These are phyloP conservation scores for Adineta ricciae DNA, from an alignment of 2,888 invertebrate species.

Conservation along the genomic window DNA sequence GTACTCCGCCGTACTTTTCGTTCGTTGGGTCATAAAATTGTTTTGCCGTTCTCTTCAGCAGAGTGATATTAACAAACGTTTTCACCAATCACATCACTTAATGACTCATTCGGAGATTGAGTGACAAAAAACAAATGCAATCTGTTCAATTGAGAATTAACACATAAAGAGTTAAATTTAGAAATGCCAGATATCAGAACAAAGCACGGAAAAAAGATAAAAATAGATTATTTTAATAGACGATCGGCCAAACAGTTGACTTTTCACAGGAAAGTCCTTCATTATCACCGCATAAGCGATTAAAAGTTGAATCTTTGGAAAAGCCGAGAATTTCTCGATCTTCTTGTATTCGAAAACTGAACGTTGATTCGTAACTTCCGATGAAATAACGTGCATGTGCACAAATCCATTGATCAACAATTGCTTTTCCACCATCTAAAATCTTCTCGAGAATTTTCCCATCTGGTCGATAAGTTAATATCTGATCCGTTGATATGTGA, in stretches of 20 bases:
- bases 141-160: neutral
- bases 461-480: constrained; percentile 40
- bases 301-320: constrained; percentile 69
- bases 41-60: neutral
- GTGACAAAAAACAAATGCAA: neutral
- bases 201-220: neutral
- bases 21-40: neutral
- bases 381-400: constrained; percentile 75
- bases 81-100: too few species aligned
- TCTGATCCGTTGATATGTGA: constrained; percentile 36
- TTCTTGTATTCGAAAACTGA: constrained; percentile 88
- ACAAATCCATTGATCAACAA: constrained; percentile 88
- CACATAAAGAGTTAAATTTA: neutral
- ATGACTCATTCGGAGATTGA: neutral
- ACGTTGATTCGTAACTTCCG: constrained; percentile 87
- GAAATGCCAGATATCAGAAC: neutral
- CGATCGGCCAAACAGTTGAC: neutral
- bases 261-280: constrained; percentile 45
- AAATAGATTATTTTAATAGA: neutral
- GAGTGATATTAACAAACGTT: too few species aligned
- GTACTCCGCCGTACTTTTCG: neutral
- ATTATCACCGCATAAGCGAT: constrained; percentile 62
- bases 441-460: constrained; percentile 45
- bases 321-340: constrained; percentile 89
- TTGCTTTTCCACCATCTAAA: constrained; percentile 75